Conservation (phyloP, 35 echinoderm and acorn worm genomes). For the Strongylocentrotus purpuratus region DNA sequence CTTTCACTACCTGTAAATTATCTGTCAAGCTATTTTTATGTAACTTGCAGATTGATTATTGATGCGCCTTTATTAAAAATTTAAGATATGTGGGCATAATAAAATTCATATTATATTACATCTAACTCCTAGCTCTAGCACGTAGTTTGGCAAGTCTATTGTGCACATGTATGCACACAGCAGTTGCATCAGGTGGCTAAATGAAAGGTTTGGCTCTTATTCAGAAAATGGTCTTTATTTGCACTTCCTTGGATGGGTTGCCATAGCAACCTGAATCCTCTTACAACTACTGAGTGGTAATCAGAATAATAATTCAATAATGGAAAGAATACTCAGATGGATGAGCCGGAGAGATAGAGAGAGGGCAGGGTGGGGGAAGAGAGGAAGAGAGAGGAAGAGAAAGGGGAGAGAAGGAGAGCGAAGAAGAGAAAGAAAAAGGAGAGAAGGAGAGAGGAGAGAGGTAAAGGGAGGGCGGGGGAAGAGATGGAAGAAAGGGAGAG, state of each 20-base stretch:
- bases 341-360: neutral
- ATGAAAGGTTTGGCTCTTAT: neutral
- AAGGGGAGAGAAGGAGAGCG: neutral
- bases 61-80: neutral
- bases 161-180: too few relatives aligned
- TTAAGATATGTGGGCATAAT: neutral
- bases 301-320: slow-evolving; percentile 15
- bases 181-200: neutral
- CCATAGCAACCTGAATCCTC: neutral
- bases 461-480: neutral
- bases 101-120: neutral
- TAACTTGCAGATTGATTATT: too few relatives aligned
- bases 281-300: slow-evolving; percentile 4
- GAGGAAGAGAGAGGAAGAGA: neutral
- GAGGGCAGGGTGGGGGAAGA: neutral
- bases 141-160: too few relatives aligned
- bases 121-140: too few relatives aligned
- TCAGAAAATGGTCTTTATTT: slow-evolving; percentile 3
- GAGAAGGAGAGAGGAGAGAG: neutral
- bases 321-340: neutral
- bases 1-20: too few relatives aligned
- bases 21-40: too few relatives aligned
- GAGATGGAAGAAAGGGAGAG: neutral
- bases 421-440: neutral
- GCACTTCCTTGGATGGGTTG: neutral